Percentiles rank a stretch among this genome's conserved stretches.
These are phyloP conservation scores for Ashinkailepas kermadecensis DNA, from an alignment of 2,888 invertebrate genomes.

Conservation along the genomic window DNA sequence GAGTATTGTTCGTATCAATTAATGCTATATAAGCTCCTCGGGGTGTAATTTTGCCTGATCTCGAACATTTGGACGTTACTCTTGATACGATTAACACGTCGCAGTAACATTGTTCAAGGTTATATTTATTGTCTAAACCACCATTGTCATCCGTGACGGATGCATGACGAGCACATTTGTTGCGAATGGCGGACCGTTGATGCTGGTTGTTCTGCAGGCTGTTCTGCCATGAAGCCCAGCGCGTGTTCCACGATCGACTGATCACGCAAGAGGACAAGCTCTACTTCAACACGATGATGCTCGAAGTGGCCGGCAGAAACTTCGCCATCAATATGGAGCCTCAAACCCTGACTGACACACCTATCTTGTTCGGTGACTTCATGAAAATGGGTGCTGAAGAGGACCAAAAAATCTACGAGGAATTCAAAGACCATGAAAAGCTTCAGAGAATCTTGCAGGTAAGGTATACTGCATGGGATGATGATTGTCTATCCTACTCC, in stretches of 20 bases:
- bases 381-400: conserved; percentile 63
- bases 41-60: too few relatives aligned
- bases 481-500: too few relatives aligned
- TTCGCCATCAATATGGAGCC: neutral
- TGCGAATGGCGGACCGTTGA: too few relatives aligned
- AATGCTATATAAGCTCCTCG: too few relatives aligned
- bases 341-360: neutral
- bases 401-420: conserved; percentile 70
- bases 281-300: conserved; percentile 36
- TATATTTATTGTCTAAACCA: too few relatives aligned
- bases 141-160: too few relatives aligned
- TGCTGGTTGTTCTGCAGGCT: conserved; percentile 53
- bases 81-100: too few relatives aligned
- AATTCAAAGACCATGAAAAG: conserved; percentile 67
- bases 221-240: conserved; percentile 87
- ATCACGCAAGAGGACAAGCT: conserved; percentile 49
- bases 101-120: too few relatives aligned
- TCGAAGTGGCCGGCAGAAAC: conserved; percentile 53
- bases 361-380: conserved; percentile 70
- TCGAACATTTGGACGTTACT: too few relatives aligned
- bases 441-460: conserved; percentile 71
- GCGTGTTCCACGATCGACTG: conserved; percentile 82
- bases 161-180: too few relatives aligned
- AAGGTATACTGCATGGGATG: neutral
- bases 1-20: too few relatives aligned